Evolutionary conservation across 2,797 vertebrate genomes (phyloP).

Genomic region (Cynopterus sphinx): DNA sequence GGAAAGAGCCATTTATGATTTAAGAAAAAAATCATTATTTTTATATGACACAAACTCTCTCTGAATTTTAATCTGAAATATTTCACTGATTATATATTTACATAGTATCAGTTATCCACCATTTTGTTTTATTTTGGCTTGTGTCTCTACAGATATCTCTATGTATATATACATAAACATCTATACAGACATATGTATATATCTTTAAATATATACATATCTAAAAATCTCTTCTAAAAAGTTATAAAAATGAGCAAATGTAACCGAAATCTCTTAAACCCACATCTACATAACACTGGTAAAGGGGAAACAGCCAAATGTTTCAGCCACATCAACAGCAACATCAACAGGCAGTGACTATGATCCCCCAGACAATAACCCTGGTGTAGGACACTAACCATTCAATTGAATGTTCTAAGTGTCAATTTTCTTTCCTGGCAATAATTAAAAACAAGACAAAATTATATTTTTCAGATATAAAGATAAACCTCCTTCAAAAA

Average conservation of each 20-base stretch:
- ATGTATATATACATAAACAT: neutral
- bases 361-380: rapidly evolving
- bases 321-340: no score
- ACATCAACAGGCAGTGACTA: neutral
- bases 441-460: neutral
- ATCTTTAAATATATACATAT: neutral
- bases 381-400: neutral
- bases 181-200: no score
- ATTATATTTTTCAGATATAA: neutral
- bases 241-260: neutral
- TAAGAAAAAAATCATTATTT: neutral
- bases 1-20: neutral
- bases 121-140: slow-evolving; percentile 29
- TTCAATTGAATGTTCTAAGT: neutral
- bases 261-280: neutral
- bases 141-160: neutral
- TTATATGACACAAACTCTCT: neutral
- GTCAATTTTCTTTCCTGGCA: neutral
- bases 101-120: neutral
- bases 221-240: neutral
- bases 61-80: neutral
- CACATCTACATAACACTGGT: neutral
- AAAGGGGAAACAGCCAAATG: neutral
- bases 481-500: neutral
- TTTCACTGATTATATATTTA: neutral